Conservation (phyloP, 2,113 vertebrate species). For the Dunckerocampus dactyliophorus region DNA sequence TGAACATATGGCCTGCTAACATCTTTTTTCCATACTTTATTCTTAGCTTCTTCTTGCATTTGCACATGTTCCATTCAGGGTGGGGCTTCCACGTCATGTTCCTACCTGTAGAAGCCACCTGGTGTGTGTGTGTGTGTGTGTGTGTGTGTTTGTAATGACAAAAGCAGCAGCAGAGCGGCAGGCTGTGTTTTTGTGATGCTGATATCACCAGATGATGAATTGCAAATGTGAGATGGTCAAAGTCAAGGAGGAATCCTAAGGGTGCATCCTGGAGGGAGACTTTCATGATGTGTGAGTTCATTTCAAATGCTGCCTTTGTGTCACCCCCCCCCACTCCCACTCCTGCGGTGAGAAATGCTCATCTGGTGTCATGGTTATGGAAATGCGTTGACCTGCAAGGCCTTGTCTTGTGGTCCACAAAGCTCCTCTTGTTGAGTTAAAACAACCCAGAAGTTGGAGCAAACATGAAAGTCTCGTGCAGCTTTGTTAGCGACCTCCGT, state of each 20-base stretch:
- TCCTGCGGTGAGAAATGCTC: constrained; percentile 47
- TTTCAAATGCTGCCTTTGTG: constrained; percentile 62
- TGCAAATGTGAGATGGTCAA: constrained; percentile 69
- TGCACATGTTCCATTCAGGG: constrained; percentile 9
- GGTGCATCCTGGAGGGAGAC: constrained; percentile 23
- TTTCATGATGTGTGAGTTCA: constrained; percentile 51
- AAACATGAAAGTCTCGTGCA: too few species aligned
- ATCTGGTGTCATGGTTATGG: constrained; percentile 72
- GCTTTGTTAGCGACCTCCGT: too few species aligned
- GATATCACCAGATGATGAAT: constrained; percentile 64
- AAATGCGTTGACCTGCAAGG: constrained; percentile 53
- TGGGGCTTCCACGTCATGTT: constrained; percentile 40
- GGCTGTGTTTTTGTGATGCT: constrained; percentile 55
- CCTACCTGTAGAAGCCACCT: constrained; percentile 43
- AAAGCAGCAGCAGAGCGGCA: constrained; percentile 46
- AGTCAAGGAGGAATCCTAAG: constrained; percentile 64
- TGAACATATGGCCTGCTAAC: too few species aligned
- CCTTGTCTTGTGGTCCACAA: background rate
- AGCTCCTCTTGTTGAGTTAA: background rate
- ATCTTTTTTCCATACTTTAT: background rate
- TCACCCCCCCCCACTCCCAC: constrained; percentile 27
- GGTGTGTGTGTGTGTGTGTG: constrained; percentile 20
- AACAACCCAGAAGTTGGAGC: too few species aligned
- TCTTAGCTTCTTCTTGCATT: background rate
- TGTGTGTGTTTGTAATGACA: constrained; percentile 49